Conservation (phyloP, 1,140 invertebrate genomes). For the Paraescarpia echinospica region DNA sequence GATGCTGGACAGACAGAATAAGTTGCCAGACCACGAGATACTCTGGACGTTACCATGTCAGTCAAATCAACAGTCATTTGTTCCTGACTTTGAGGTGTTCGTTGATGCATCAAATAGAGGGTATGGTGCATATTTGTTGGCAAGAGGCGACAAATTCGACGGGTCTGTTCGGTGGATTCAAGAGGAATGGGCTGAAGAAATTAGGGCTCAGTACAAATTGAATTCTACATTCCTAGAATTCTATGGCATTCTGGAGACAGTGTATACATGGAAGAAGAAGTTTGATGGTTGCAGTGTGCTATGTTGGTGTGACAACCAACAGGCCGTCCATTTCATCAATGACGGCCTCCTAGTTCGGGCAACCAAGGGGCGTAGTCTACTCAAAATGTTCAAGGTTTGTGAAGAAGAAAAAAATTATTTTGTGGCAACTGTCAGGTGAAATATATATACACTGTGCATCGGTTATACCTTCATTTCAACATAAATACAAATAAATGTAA, state of each 20-base stretch:
- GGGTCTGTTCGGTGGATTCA: constrained; percentile 32
- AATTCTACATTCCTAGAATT: constrained; percentile 34
- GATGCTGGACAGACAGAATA: background rate
- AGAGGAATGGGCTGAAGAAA: constrained; percentile 33
- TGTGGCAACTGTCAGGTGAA: too few species aligned
- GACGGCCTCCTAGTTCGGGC: constrained; percentile 21
- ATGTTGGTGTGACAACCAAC: constrained; percentile 36
- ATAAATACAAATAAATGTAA: background rate
- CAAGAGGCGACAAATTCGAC: constrained; percentile 9
- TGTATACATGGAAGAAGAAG: constrained; percentile 44
- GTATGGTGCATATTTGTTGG: constrained; percentile 40
- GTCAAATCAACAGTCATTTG: background rate
- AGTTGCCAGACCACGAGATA: background rate
- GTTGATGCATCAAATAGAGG: constrained; percentile 39
- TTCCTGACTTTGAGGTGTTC: constrained; percentile 24
- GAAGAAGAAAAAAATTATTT: background rate
- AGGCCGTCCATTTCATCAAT: constrained; percentile 33
- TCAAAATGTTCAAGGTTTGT: constrained; percentile 22
- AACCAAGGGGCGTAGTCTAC: background rate
- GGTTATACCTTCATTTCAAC: background rate
- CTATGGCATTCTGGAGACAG: constrained; percentile 36
- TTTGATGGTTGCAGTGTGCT: constrained; percentile 37
- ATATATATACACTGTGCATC: background rate
- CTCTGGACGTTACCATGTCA: constrained; percentile 9
- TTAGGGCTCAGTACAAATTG: background rate